Evolutionary conservation across 1,140 invertebrate genomes (phyloP), one percentile per base, ranked within the genome.

Genomic region (Heliconius nattereri): DNA sequence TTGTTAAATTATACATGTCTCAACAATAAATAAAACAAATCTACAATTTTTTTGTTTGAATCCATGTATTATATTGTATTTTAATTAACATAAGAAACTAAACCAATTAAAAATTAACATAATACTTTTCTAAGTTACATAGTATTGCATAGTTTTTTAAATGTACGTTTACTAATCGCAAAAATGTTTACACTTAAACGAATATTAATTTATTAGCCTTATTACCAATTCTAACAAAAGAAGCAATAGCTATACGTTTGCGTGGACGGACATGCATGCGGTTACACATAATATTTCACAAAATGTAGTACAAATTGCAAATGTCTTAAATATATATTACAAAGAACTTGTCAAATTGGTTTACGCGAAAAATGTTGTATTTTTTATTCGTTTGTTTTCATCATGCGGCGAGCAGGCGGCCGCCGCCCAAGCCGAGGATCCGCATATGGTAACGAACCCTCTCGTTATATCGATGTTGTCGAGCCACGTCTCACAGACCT

Each of bases 361-460:
- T 71, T 66, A 37, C 76, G 75, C 78, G 76, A 66, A 45, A 49
- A 84, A 29, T 66, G 60, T 66, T 66, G 60, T 89, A 88, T 88
- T 86, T 85, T 87, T 85, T 85, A 29, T 86, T 78, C 78, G 81
- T 92, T 91, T 94, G 87, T 92, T 94, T 94, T 81, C 90, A 91
- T 89, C 86, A 89, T 87, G 90, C 87, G 87, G 80, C 88, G 87
- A 81, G 90, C 93, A 97, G 97, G 96, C 97, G 97, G 96, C 97
- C 97, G 93, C 96, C 97, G 94, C 96, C 97, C 91, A 97, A 97
- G 96, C 97, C 97, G 95, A 97, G 97, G 97, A 97, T 98, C 95
- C 96, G 96, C 96, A 97, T 98, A 96, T 98, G 97, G 97, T 98
- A 98, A 97, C 95, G 86, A 85, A 83, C 84, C 83, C 84, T 83